phyloP scores from a whole-genome alignment of 2,113 vertebrate species.

The Pholis gunnellus region DNA sequence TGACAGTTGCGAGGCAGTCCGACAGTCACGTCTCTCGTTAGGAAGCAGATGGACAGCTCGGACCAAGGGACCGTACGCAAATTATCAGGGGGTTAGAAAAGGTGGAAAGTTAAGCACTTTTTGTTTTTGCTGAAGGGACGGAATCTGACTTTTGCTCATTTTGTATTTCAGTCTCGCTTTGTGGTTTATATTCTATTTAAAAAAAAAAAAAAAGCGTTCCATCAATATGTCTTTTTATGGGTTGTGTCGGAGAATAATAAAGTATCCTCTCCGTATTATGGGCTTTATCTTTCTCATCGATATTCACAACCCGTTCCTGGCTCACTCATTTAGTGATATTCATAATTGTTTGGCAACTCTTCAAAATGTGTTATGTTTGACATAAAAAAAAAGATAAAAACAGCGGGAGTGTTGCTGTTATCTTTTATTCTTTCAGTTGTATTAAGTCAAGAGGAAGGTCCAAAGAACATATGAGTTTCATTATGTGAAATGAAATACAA shows the following conservation, averaged over 20 bases:
- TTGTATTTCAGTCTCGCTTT: neutral
- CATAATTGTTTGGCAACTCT: neutral
- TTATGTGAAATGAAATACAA: neutral
- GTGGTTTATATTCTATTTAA: neutral
- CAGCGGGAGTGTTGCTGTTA: neutral
- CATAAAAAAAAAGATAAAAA: neutral
- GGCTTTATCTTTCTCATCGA: neutral
- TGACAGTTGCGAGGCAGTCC: constrained; percentile 39
- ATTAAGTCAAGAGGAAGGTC: neutral
- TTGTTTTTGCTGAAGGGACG: neutral
- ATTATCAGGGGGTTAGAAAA: constrained; percentile 26
- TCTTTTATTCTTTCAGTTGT: neutral
- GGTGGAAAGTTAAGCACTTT: neutral
- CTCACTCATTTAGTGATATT: neutral
- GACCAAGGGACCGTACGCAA: neutral
- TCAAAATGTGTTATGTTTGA: neutral
- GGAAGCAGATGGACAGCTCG: constrained; percentile 29
- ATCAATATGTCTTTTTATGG: neutral
- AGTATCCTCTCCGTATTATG: neutral
- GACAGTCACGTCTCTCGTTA: constrained; percentile 42
- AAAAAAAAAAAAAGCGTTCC: neutral
- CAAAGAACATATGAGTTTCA: neutral
- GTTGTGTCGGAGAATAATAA: neutral
- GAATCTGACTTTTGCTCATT: neutral
- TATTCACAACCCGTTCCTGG: neutral